Conservation (phyloP, 1,140 invertebrate genomes). For the Probaryconus sp. region DNA sequence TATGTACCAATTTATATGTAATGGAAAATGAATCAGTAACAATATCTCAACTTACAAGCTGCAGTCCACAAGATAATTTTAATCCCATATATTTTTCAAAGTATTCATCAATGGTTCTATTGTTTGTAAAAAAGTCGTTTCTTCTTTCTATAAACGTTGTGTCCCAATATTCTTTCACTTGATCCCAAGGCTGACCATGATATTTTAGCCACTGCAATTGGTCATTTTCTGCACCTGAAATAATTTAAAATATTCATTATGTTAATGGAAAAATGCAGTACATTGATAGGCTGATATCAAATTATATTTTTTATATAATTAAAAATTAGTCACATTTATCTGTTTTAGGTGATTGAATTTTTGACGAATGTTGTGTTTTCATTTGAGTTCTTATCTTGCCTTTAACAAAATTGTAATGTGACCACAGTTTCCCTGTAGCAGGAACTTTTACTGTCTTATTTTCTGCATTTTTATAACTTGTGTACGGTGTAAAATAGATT, state of each 20-base stretch:
- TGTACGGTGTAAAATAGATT: conserved; percentile 7
- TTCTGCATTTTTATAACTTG: background rate
- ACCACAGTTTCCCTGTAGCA: conserved; percentile 13
- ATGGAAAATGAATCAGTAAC: too few species aligned
- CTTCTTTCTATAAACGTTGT: conserved; percentile 1
- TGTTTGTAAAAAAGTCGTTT: background rate
- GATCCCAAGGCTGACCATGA: conserved; percentile 6
- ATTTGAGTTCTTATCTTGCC: background rate
- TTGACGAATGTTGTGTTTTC: too few species aligned
- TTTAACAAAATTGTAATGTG: conserved; percentile 12
- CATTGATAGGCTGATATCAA: too few species aligned
- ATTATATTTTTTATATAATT: too few species aligned
- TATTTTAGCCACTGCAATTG: conserved; percentile 2
- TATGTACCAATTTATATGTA: too few species aligned
- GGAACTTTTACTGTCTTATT: conserved; percentile 1
- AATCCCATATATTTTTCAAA: background rate
- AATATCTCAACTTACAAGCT: too few species aligned
- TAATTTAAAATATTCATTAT: background rate
- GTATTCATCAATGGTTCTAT: background rate
- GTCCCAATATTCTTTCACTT: conserved; percentile 10
- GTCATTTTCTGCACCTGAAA: conserved; percentile 7
- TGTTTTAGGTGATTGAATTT: too few species aligned
- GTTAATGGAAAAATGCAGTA: too few species aligned
- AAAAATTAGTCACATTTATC: too few species aligned
- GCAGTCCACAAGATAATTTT: too few species aligned